phyloP scores from a whole-genome alignment of 2,797 vertebrate species.

The Dicrostonyx torquatus region DNA sequence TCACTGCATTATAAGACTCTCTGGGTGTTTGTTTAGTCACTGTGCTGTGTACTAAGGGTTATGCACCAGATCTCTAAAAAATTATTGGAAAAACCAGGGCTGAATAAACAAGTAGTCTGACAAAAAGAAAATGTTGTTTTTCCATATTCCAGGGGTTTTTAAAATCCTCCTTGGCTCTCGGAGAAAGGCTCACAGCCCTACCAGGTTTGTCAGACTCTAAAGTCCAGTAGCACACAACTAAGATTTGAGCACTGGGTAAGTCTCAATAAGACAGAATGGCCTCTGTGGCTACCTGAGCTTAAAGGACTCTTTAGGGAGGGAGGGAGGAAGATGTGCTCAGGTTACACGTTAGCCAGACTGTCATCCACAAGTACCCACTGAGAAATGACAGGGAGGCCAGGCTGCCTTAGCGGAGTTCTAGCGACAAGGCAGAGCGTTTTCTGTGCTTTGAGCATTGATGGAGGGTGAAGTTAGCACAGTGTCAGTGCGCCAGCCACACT shows the following conservation, averaged over 20 bases:
- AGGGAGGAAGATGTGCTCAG: background rate
- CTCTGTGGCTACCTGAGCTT: background rate
- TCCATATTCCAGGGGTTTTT: background rate
- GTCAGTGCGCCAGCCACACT: background rate
- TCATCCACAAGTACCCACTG: background rate
- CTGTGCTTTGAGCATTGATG: background rate
- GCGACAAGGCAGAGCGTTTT: background rate
- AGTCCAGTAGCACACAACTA: background rate
- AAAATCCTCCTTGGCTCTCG: background rate
- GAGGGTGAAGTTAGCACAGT: background rate
- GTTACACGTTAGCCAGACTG: background rate
- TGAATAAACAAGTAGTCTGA: constrained; percentile 29
- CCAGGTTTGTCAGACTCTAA: background rate
- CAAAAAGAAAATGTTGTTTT: constrained; percentile 5
- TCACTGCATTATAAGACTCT: constrained; percentile 2
- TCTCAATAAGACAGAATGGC: background rate
- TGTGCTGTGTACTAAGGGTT: background rate
- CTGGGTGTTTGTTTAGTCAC: background rate
- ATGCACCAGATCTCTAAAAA: constrained; percentile 3
- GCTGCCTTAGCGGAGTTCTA: background rate
- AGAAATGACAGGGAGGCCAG: background rate
- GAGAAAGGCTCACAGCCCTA: background rate
- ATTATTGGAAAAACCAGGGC: background rate
- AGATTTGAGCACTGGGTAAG: background rate
- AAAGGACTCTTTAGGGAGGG: background rate